Conservation (phyloP, 1,140 invertebrate genomes). For the Aleiodes sp. region DNA sequence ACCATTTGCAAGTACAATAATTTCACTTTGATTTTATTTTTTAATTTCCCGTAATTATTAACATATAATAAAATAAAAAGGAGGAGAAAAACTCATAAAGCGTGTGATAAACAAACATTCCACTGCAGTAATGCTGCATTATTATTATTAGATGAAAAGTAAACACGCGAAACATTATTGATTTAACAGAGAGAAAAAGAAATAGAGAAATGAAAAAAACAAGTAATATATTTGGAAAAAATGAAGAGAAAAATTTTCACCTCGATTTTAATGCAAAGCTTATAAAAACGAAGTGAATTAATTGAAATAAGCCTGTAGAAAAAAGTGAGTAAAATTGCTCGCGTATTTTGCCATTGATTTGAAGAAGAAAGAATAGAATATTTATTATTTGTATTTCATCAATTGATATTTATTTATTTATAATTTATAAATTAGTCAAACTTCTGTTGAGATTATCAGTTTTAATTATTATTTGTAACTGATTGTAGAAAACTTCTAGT, state of each 20-base stretch:
- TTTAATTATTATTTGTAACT: not conserved
- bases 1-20: not conserved
- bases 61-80: not conserved
- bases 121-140: not conserved
- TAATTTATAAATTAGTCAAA: slow-evolving; percentile 12
- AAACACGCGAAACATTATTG: not conserved
- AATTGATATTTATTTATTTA: slow-evolving; percentile 3
- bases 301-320: not conserved
- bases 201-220: not conserved
- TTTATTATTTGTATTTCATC: slow-evolving; percentile 9
- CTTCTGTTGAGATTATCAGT: slow-evolving; percentile 2
- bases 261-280: not conserved
- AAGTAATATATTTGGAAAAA: not conserved
- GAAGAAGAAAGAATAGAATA: not conserved
- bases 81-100: not conserved
- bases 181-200: not conserved
- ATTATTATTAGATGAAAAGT: not conserved
- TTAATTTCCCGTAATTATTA: not conserved
- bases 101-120: slow-evolving; percentile 11
- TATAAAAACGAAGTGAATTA: not conserved
- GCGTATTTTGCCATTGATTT: not conserved
- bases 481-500: slow-evolving; percentile 28
- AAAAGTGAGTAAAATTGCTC: not conserved
- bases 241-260: no score
- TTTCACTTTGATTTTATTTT: not conserved